Evolutionary conservation across 53 echinoderm and acorn worm species (phyloP).

Genomic region (Zoroaster sp.): DNA sequence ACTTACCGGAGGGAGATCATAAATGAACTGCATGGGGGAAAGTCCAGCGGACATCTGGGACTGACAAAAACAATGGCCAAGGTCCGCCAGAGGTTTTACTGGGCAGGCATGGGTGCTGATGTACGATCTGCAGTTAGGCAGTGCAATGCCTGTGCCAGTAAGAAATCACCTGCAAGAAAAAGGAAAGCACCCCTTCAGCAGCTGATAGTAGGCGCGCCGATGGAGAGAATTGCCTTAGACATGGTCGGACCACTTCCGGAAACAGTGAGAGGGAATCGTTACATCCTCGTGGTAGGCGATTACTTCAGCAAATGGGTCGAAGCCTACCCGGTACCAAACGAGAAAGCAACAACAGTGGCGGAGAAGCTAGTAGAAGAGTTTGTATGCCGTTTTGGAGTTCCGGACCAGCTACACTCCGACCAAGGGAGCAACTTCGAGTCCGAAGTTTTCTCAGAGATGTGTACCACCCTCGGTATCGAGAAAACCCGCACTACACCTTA

Average conservation of each 20-base stretch:
- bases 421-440: conserved; percentile 37
- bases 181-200: conserved; percentile 31
- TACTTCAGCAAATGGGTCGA: conserved; percentile 52
- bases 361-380: neutral
- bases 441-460: conserved; percentile 10
- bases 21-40: conserved; percentile 7
- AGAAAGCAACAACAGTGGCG: conserved; percentile 16
- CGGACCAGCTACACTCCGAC: neutral
- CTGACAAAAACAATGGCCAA: conserved; percentile 7
- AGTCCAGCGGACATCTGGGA: conserved; percentile 14
- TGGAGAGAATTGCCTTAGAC: conserved; percentile 30
- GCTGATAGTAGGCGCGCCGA: neutral
- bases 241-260: conserved; percentile 36
- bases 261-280: conserved; percentile 25
- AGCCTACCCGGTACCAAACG: neutral
- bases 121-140: conserved; percentile 20
- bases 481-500: conserved; percentile 40
- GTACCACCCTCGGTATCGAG: conserved; percentile 2
- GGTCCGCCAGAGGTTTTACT: conserved; percentile 18
- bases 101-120: neutral
- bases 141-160: conserved; percentile 32
- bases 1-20: neutral
- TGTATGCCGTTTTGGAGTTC: conserved; percentile 3
- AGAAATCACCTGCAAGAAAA: conserved; percentile 25
- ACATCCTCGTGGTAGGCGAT: conserved; percentile 19